These are phyloP conservation scores for Drosophila watanabei DNA, from an alignment of 1,140 invertebrate genomes.

Conservation along the genomic window DNA sequence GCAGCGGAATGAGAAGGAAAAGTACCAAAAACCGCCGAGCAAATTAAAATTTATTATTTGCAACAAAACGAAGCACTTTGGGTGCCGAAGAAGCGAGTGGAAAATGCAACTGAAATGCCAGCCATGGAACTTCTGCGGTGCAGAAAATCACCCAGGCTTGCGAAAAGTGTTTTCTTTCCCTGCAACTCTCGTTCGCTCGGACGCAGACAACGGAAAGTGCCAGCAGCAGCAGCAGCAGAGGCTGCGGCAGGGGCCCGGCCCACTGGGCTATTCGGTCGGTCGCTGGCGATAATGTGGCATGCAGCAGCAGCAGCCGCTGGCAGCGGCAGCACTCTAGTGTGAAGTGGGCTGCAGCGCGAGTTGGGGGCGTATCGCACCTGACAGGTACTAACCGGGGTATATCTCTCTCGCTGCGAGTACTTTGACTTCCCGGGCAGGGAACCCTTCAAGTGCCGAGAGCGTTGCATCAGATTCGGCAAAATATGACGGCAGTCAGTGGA, in stretches of 20 bases:
- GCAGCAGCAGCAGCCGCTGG: slow-evolving; percentile 55
- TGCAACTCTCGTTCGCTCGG: slow-evolving; percentile 39
- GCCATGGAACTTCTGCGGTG: slow-evolving; percentile 57
- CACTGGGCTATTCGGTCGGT: slow-evolving; percentile 36
- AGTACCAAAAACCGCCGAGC: slow-evolving; percentile 54
- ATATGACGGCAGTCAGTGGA: slow-evolving; percentile 28
- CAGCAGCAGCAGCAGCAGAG: slow-evolving; percentile 44
- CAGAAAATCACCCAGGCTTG: slow-evolving; percentile 75
- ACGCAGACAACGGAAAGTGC: slow-evolving; percentile 64
- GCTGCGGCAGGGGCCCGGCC: slow-evolving; percentile 25
- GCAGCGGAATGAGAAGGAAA: slow-evolving; percentile 35
- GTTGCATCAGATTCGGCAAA: slow-evolving; percentile 57
- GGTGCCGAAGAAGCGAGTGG: slow-evolving; percentile 49
- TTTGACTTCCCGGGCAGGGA: slow-evolving; percentile 61
- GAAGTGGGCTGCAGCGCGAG: slow-evolving; percentile 65
- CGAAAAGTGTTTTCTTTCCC: slow-evolving; percentile 67
- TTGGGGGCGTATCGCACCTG: slow-evolving; percentile 29
- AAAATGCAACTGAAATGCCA: slow-evolving; percentile 60
- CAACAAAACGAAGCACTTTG: slow-evolving; percentile 72
- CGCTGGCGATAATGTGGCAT: slow-evolving; percentile 67
- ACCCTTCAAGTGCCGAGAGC: slow-evolving; percentile 24
- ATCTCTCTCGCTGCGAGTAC: slow-evolving; percentile 27
- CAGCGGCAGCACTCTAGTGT: slow-evolving; percentile 61
- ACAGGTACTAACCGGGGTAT: slow-evolving; percentile 50
- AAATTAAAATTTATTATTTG: slow-evolving; percentile 80